Base-by-base conservation (phyloP, 1,140 invertebrate species). In the Bombus polaris region DNA sequence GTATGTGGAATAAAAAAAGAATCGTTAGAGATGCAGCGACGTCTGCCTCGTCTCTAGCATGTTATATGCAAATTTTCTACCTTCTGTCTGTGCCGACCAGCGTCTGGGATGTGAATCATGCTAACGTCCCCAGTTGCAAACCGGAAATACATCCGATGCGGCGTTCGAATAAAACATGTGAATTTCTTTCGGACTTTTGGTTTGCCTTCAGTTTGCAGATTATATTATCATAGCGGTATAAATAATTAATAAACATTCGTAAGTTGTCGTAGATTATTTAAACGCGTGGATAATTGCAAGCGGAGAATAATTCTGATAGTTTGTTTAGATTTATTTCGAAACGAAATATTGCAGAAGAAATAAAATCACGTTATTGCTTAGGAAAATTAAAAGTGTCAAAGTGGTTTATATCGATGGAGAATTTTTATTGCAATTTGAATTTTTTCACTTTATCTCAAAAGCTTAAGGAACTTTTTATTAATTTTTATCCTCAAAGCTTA, bases 11-110 rank as follows among this genome's bases (percentile, higher is more conserved):
- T 78, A 82, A 35, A n/a, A 35, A n/a, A 57, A 18, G 13, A n/a
- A 28, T 39, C 82, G 71, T 53, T 42, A 35, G 28, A 15, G 68
- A 42, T 18, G 44, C 39, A 73, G 66, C 39, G 25, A 68, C 66
- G 68, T 87, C 81, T 66, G 70, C 74, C 70, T 15, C 25, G 72
- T 85, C 86, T 88, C 78, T 70, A 70, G 81, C 81, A 75, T 86
- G 78, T 86, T 76, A 57, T 90, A 88, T 88, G 90, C 87, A 88
- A 88, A 88, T 90, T 87, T 85, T 44, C 59, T 44, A 22, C 79
- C 87, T 84, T 81, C 82, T 81, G 77, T 84, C 68, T 68, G 47
- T 47, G 32, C 65, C 75, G 62, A 35, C 79, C 53, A 68, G 85
- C 83, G 9, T 66, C 62, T 65, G n/a, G 53, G 28, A 68, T 66